A percentile compares a stretch with the other conserved stretches of the same genome.
phyloP scores from a whole-genome alignment of 2,113 vertebrate species.

The Dunckerocampus dactyliophorus region DNA sequence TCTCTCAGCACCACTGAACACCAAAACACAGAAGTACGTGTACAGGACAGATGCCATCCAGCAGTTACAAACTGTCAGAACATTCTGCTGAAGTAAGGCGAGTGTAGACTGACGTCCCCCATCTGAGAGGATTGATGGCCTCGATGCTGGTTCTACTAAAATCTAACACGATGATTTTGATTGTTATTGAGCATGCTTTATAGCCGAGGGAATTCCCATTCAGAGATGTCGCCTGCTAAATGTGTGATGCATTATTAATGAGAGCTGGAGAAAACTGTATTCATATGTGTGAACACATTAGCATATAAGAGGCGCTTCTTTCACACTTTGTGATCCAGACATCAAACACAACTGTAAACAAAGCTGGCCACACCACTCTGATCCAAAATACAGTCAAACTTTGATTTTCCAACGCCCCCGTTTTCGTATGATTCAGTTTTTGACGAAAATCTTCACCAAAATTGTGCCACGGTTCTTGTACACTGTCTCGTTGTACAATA shows the following conservation, averaged over 20 bases:
- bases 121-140: neutral
- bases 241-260: conserved; percentile 47
- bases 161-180: neutral
- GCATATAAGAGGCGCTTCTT: conserved; percentile 12
- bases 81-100: too few species aligned
- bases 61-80: neutral
- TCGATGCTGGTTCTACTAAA: neutral
- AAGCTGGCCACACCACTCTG: neutral
- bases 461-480: too few species aligned
- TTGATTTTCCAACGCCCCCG: too few species aligned
- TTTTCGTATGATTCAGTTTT: too few species aligned
- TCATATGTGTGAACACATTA: conserved; percentile 23
- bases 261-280: conserved; percentile 18
- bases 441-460: too few species aligned
- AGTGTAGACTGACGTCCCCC: neutral
- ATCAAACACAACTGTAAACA: conserved; percentile 12
- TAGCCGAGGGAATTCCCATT: conserved; percentile 28
- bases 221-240: conserved; percentile 31
- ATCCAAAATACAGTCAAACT: neutral
- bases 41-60: neutral
- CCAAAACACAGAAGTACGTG: too few species aligned
- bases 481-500: too few species aligned
- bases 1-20: neutral
- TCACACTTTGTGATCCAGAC: conserved; percentile 21
- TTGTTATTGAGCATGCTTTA: conserved; percentile 6